Evolutionary conservation across 2,797 vertebrate genomes (phyloP).

Genomic region (Argentina silus): DNA sequence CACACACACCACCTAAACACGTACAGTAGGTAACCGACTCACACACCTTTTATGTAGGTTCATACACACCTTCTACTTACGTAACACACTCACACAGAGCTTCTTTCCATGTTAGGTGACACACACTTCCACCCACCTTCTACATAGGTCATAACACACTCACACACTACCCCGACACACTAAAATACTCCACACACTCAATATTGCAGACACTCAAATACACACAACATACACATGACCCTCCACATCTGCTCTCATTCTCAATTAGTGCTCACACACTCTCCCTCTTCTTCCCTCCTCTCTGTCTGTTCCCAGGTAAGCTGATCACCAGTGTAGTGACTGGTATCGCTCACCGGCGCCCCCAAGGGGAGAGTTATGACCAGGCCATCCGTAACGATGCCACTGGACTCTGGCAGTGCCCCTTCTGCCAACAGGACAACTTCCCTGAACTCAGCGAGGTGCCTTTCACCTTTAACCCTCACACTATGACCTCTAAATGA

Average conservation of each 20-base stretch:
- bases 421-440: constrained; percentile 99
- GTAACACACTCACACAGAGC: background rate
- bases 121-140: background rate
- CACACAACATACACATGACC: no score
- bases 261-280: background rate
- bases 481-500: no score
- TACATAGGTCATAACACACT: background rate
- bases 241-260: background rate
- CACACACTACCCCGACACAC: background rate
- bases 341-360: constrained; percentile 95
- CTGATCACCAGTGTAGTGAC: constrained; percentile 95
- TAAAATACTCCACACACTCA: background rate
- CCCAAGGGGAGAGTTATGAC: constrained; percentile 98
- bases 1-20: background rate
- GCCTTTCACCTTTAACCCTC: no score
- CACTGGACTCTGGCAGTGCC: constrained; percentile 97
- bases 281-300: no score
- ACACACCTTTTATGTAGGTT: background rate
- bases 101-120: background rate
- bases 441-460: constrained; percentile 99
- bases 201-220: background rate
- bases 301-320: constrained; percentile 80
- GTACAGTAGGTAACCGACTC: background rate
- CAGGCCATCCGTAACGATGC: constrained; percentile 96
- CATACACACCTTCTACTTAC: background rate